A percentile compares a stretch with the other conserved stretches of the same genome.
phyloP scores from a whole-genome alignment of 2,113 vertebrate genomes.

The Ia io region DNA sequence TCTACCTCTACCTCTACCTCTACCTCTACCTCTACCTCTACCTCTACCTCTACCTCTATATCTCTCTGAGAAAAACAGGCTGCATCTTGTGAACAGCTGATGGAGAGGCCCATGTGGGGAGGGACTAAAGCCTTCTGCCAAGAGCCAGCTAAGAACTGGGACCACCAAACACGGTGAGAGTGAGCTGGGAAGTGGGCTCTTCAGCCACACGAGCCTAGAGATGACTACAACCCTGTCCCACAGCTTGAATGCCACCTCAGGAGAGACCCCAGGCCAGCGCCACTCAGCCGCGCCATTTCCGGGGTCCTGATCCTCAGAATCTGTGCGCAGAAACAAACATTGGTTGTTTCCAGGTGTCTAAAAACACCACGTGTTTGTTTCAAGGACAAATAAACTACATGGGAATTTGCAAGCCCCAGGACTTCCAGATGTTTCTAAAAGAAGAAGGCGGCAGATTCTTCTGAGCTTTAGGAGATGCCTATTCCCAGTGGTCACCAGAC shows the following conservation, averaged over 20 bases:
- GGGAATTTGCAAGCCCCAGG: background rate
- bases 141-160: background rate
- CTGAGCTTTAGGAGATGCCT: background rate
- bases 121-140: background rate
- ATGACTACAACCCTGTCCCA: background rate
- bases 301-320: background rate
- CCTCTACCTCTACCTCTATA: too few species aligned
- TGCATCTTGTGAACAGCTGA: background rate
- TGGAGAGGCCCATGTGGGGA: background rate
- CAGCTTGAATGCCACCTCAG: rapidly evolving
- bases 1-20: too few species aligned
- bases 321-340: background rate
- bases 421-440: background rate
- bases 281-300: background rate
- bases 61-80: background rate
- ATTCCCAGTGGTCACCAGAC: background rate
- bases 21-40: too few species aligned
- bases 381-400: background rate
- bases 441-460: background rate
- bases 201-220: background rate
- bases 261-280: background rate
- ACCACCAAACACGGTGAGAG: too few species aligned
- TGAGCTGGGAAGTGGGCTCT: background rate
- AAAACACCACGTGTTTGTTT: background rate
- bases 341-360: background rate